Evolutionary conservation across 37 sponge, comb jelly and placozoan species (phyloP), one percentile per base, ranked within the genome.

Genomic region (Ephydatia muelleri): DNA sequence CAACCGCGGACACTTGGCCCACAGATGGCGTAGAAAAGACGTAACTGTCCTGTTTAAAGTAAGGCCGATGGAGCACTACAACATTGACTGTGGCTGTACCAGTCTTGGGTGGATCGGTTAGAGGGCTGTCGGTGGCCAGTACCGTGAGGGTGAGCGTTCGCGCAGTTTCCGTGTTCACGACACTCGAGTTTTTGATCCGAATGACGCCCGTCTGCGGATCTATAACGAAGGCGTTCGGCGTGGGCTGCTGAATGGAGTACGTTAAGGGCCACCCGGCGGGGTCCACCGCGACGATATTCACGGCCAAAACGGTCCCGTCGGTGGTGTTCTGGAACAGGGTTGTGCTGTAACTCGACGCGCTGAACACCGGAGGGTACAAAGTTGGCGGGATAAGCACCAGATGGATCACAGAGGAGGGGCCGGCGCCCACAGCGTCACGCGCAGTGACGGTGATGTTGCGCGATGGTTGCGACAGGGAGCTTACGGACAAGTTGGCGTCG

Each of bases 381-480:
- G 84, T 89, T 25, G 68, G 73, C 22, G n/a, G 40, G 11, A 65
- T 27, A 11, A 84, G 81, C 19, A 28, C 5, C n/a, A 89, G 39
- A 33, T 27, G n/a, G 26, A 81, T 85, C 36, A 78, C 74, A 19
- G 72, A 68, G 0, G 88, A 34, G 31, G 22, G 35, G 2, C 72
- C 34, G 36, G 30, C 27, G 0, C 57, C 64, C 2, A 0, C 26
- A 36, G 29, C 33, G 65, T 77, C 72, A 19, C 14, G 22, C 6
- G 83, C 88, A 22, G 73, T 70, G 30, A 88, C 82, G 32, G 88
- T 78, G 72, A 88, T 77, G 83, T 88, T 82, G 9, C 83, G 70
- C 23, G 82, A 39, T 6, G 83, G 78, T 4, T 67, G 77, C 4
- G 28, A 26, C 40, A 88, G 72, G 12, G 78, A 64, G 38, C 28